phyloP scores from a whole-genome alignment of 2,113 vertebrate genomes.

The Upupa epops region DNA sequence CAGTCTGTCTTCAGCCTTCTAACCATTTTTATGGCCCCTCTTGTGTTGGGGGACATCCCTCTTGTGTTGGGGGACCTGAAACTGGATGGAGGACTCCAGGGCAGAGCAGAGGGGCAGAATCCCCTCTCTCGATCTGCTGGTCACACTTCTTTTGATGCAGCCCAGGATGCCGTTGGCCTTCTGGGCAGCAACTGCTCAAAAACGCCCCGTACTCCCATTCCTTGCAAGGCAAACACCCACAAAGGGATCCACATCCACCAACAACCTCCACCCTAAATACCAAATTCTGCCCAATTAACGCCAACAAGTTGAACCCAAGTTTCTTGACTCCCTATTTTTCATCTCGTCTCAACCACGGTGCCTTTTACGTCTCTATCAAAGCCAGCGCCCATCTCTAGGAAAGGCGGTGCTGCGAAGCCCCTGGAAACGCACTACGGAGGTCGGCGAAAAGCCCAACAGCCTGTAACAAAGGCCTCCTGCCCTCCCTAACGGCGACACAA shows the following conservation, averaged over 20 bases:
- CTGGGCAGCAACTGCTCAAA: too few relatives aligned
- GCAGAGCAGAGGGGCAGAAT: too few relatives aligned
- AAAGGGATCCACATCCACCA: neutral
- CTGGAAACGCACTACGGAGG: neutral
- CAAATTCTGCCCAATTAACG: neutral
- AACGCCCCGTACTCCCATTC: rapidly evolving
- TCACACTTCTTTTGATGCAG: too few relatives aligned
- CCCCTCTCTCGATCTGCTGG: too few relatives aligned
- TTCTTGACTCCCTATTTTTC: neutral
- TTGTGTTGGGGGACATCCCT: too few relatives aligned
- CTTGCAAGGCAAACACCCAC: neutral
- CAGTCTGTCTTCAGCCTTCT: too few relatives aligned
- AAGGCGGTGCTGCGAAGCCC: neutral
- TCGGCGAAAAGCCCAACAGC: neutral
- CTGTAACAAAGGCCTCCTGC: neutral
- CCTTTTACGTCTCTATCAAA: rapidly evolving
- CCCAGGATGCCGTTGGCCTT: too few relatives aligned
- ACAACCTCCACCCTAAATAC: rapidly evolving
- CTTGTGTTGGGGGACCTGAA: too few relatives aligned
- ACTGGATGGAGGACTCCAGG: too few relatives aligned
- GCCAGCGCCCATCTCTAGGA: too few relatives aligned
- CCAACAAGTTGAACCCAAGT: rapidly evolving
- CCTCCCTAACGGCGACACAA: too few relatives aligned
- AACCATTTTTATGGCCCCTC: too few relatives aligned
- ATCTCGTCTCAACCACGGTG: rapidly evolving